phyloP scores from a whole-genome alignment of 2,888 invertebrate genomes.

The Entomobrya proxima region DNA sequence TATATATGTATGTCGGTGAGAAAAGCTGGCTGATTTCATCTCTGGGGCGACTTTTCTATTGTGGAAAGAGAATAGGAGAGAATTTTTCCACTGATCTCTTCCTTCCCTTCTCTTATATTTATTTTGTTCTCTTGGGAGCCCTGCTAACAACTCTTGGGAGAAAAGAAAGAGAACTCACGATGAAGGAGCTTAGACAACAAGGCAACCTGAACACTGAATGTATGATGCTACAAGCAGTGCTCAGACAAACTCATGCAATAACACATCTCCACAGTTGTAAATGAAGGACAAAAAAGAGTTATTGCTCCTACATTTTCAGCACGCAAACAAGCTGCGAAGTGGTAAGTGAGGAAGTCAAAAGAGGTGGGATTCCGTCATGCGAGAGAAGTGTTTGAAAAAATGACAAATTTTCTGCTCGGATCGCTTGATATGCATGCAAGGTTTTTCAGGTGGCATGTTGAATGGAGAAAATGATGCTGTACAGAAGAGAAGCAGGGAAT shows the following conservation, averaged over 20 bases:
- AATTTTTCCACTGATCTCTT: neutral
- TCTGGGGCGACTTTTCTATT: no score
- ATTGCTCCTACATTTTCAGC: no score
- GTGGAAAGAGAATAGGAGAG: neutral
- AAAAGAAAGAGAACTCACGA: neutral
- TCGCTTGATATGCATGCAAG: neutral
- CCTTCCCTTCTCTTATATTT: neutral
- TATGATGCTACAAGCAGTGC: no score
- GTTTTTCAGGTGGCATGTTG: neutral
- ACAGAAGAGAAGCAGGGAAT: neutral
- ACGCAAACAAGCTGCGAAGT: neutral
- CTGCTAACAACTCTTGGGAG: neutral
- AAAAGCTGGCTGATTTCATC: no score
- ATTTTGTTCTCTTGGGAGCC: neutral
- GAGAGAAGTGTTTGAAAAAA: slow-evolving; percentile 55
- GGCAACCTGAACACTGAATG: no score
- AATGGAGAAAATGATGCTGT: neutral
- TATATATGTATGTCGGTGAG: no score
- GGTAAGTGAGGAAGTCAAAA: slow-evolving; percentile 4
- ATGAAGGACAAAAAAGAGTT: neutral
- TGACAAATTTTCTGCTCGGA: slow-evolving; percentile 44
- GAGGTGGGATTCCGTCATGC: slow-evolving; percentile 41
- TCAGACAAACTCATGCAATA: neutral
- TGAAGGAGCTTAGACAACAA: no score
- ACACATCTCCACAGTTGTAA: neutral